These are phyloP conservation scores for Meiosimyza decipiens DNA, from an alignment of 2,888 invertebrate species.

Conservation along the genomic window DNA sequence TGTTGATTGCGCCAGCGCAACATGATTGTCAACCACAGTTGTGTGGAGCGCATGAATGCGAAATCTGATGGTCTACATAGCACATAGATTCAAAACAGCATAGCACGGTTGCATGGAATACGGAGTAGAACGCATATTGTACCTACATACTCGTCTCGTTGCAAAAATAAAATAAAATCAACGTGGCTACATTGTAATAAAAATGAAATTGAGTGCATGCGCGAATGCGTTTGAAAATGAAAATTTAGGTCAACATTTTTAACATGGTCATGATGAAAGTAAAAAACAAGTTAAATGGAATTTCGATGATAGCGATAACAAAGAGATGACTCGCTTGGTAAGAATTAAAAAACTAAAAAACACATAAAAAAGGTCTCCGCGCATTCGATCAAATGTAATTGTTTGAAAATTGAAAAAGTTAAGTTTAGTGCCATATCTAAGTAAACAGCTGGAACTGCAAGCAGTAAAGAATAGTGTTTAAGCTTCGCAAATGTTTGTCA, in stretches of 20 bases:
- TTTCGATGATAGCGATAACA: too few relatives aligned
- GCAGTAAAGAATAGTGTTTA: too few relatives aligned
- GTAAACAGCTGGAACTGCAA: too few relatives aligned
- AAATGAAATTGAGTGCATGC: constrained; percentile 24
- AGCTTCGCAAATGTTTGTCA: too few relatives aligned
- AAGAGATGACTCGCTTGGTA: too few relatives aligned
- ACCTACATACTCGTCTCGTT: too few relatives aligned
- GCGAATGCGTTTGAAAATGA: constrained; percentile 40
- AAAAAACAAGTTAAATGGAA: constrained; percentile 16
- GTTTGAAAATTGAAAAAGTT: background rate
- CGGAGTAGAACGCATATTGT: constrained; percentile 19
- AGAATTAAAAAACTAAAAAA: too few relatives aligned
- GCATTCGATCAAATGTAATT: background rate
- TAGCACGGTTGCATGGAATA: constrained; percentile 1
- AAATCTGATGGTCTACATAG: background rate
- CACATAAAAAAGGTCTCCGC: too few relatives aligned
- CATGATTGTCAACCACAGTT: constrained; percentile 13
- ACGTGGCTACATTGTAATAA: background rate
- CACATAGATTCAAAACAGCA: background rate
- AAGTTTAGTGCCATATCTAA: too few relatives aligned
- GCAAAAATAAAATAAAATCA: constrained; percentile 3
- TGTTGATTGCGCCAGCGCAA: constrained; percentile 15
- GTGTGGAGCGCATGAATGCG: constrained; percentile 9
- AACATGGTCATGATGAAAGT: constrained; percentile 21
- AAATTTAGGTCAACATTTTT: constrained; percentile 40